A percentile compares a stretch with the other conserved stretches of the same genome.
Conservation (phyloP, 2,797 vertebrate genomes). For the Coregonus suidteri region DNA sequence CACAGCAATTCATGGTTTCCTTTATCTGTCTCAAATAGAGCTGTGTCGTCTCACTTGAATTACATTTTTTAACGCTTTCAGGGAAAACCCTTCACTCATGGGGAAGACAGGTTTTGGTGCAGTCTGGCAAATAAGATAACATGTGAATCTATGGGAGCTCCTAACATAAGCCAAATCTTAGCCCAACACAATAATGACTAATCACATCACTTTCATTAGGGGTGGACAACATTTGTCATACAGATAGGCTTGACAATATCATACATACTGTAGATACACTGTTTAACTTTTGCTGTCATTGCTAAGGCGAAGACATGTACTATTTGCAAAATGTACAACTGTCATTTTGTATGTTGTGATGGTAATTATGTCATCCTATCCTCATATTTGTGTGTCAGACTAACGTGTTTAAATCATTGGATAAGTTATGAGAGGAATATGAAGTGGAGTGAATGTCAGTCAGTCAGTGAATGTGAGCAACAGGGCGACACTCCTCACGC, state of each 20-base stretch:
- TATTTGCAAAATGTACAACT: background rate
- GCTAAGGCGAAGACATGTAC: background rate
- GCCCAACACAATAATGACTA: background rate
- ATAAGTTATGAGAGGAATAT: background rate
- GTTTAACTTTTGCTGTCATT: no score
- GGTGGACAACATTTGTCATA: no score
- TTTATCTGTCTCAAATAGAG: slow-evolving; percentile 26
- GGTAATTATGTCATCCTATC: background rate
- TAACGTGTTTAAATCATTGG: background rate
- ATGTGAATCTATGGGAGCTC: background rate
- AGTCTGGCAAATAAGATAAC: background rate
- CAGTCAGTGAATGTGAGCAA: background rate
- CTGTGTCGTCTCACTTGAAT: slow-evolving; percentile 19
- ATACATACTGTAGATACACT: background rate
- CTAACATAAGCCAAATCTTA: background rate
- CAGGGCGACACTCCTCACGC: background rate
- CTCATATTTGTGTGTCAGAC: background rate
- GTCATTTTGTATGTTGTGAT: background rate
- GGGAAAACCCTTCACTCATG: background rate
- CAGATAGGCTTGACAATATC: no score
- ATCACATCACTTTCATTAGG: background rate
- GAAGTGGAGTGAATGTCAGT: background rate
- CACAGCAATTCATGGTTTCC: background rate
- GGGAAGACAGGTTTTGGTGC: background rate
- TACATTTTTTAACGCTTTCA: background rate